Percentiles rank a stretch among this genome's conserved stretches.
These are phyloP conservation scores for Thaumetopoea pityocampa DNA, from an alignment of 1,140 invertebrate genomes.

Conservation along the genomic window DNA sequence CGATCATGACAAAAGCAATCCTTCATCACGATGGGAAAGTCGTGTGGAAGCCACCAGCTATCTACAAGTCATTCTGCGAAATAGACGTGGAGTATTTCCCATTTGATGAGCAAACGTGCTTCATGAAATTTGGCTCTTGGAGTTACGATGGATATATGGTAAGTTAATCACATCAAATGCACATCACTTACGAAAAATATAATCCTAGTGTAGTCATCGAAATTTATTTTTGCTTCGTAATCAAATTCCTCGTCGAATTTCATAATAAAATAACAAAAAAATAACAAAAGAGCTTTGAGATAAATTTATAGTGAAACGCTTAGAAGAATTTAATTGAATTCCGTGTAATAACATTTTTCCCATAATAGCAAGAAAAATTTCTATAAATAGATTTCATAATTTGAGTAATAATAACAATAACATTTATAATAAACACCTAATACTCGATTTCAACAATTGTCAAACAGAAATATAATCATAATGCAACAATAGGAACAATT, in stretches of 20 bases:
- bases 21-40: constrained; percentile 95
- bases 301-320: constrained; percentile 19
- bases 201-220: constrained; percentile 4
- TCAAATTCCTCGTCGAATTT: constrained; percentile 3
- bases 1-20: constrained; percentile 97
- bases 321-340: constrained; percentile 32
- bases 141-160: constrained; percentile 95
- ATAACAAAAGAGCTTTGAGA: constrained; percentile 12
- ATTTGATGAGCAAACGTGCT: constrained; percentile 96
- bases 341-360: constrained; percentile 23
- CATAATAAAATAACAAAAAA: constrained; percentile 16
- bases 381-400: constrained; percentile 28
- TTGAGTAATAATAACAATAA: constrained; percentile 1
- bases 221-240: constrained; percentile 4
- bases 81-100: constrained; percentile 98
- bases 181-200: too few species aligned
- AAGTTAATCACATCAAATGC: constrained; percentile 49
- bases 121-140: constrained; percentile 98
- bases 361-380: constrained; percentile 33
- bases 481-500: too few species aligned
- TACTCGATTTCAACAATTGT: neutral
- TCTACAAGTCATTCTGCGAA: constrained; percentile 98
- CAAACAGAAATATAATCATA: too few species aligned
- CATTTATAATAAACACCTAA: neutral
- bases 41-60: constrained; percentile 97